These are phyloP conservation scores for Helostoma temminkii DNA, from an alignment of 2,797 vertebrate species.

Conservation along the genomic window DNA sequence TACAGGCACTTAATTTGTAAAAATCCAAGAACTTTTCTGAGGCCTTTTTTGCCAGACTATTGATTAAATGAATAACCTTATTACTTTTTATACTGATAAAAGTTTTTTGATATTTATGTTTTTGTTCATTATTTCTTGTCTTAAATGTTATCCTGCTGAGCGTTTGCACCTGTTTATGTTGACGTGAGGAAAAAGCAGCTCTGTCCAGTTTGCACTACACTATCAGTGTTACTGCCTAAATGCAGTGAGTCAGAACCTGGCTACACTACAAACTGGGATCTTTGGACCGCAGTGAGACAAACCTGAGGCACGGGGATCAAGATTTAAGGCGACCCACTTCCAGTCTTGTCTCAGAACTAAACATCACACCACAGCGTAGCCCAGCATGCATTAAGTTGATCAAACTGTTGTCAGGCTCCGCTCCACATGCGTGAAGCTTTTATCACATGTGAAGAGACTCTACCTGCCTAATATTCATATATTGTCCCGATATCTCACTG, in stretches of 20 bases:
- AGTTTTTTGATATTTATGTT: conserved; percentile 99
- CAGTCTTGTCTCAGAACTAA: conserved; percentile 42
- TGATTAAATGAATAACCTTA: conserved; percentile 97
- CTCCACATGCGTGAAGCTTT: conserved; percentile 41
- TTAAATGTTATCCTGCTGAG: conserved; percentile 98
- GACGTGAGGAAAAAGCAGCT: conserved; percentile 88
- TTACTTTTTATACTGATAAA: conserved; percentile 98
- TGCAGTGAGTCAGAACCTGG: conserved; percentile 80
- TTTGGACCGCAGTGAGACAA: conserved; percentile 58
- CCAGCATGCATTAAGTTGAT: conserved; percentile 71
- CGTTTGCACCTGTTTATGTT: conserved; percentile 93
- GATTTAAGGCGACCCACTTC: conserved; percentile 49
- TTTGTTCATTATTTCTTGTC: conserved; percentile 95
- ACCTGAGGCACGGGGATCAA: conserved; percentile 61
- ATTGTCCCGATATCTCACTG: conserved; percentile 77
- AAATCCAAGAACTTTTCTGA: conserved; percentile 89
- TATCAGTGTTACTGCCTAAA: conserved; percentile 99
- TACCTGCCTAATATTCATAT: conserved; percentile 77
- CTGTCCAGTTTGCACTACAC: conserved; percentile 98
- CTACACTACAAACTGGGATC: conserved; percentile 83
- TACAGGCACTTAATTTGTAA: conserved; percentile 91
- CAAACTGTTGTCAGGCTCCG: conserved; percentile 43
- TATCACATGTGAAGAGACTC: conserved; percentile 64
- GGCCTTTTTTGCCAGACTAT: conserved; percentile 99
- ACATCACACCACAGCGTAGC: conserved; percentile 47